Evolutionary conservation across 2,797 vertebrate species (phyloP), one percentile per base, ranked within the genome.

Genomic region (Myotis daubentonii): DNA sequence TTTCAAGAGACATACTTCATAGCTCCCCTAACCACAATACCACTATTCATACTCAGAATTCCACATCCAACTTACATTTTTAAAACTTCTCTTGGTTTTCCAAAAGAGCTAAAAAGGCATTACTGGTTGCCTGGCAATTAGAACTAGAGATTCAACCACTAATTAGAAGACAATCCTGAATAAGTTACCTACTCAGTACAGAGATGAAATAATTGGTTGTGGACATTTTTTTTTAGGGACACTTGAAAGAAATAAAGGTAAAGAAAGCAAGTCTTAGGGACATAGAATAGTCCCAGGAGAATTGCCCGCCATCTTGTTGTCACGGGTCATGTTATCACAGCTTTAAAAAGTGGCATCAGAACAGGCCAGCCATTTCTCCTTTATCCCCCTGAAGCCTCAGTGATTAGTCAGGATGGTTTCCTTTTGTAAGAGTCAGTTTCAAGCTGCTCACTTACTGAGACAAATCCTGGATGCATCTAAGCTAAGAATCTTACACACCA

Each of bases 121-220:
- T 94, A 96, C 88, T 92, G 93, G 95, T 97, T 96, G 96, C 96
- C 94, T 95, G 96, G 96, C 96, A 97, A 97, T 97, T 93, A 95
- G 90, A 93, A 93, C 82, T 72, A 92, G 49, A 30, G 96, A 95
- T 97, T 95, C 95, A 95, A 96, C 74, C 87, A 93, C 96, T 97
- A 96, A 97, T 96, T 96, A 94, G 91, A 94, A 96, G 90, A 96
- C 94, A 97, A 96, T 96, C 87, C 68, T 94, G 96, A 96, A 93
- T 93, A 95, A 96, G 95, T 94, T 95, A 96, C 76, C 94, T 95
- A 74, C 95, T 96, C 19, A 2, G 90, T 90, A 44, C 51, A 1
- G 16, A 79, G 62, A 94, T 96, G 94, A 96, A 96, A 95, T 96
- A 96, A 97, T 95, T 96, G 93, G 93, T 86, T 81, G 93, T 81